Evolutionary conservation across 2,888 invertebrate species (phyloP).

Genomic region (Drosophila nr. medialis): DNA sequence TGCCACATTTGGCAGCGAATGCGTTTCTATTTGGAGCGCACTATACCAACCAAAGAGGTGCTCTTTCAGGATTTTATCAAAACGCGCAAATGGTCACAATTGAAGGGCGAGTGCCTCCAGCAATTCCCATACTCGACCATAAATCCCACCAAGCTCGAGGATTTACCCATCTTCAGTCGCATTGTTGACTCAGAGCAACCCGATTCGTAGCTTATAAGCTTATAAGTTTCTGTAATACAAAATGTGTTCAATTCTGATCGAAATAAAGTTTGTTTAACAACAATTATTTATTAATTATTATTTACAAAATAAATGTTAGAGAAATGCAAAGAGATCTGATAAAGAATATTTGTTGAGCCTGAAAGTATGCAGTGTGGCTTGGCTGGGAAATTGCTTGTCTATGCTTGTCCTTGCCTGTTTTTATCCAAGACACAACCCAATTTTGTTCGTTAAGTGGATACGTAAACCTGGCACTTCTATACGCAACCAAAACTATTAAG

Average conservation of each 20-base stretch:
- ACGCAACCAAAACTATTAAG: background rate
- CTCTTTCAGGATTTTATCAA: conserved; percentile 80
- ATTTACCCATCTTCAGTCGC: conserved; percentile 83
- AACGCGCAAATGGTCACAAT: conserved; percentile 81
- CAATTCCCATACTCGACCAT: conserved; percentile 42
- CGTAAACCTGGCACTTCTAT: background rate
- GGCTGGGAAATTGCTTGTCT: background rate
- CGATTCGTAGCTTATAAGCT: background rate
- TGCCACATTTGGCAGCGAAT: conserved; percentile 84
- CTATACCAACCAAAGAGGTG: conserved; percentile 80
- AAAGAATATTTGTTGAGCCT: background rate
- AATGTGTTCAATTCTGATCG: background rate
- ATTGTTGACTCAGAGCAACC: conserved; percentile 71
- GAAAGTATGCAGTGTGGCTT: background rate
- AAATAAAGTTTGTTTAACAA: background rate
- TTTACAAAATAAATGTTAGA: background rate
- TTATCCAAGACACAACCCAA: background rate
- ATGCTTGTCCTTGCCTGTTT: background rate
- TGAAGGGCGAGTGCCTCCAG: conserved; percentile 72
- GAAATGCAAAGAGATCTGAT: background rate
- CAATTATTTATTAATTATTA: no score
- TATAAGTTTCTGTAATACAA: background rate
- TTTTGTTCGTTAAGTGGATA: background rate
- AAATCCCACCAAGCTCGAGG: conserved; percentile 79
- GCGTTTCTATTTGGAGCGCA: conserved; percentile 79